phyloP scores from a whole-genome alignment of 2,888 invertebrate genomes.

The Synergus gifuensis region DNA sequence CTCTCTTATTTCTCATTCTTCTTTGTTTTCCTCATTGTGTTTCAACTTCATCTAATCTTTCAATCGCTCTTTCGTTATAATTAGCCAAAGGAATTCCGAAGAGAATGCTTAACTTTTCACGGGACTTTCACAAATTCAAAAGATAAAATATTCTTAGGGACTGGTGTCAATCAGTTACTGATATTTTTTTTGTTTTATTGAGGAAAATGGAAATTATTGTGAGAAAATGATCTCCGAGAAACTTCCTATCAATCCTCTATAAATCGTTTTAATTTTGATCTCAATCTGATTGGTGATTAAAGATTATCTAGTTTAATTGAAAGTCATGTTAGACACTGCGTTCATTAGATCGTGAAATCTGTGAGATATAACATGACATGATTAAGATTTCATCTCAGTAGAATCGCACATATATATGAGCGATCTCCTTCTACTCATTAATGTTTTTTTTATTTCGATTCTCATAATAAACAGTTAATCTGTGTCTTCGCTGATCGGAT shows the following conservation, averaged over 20 bases:
- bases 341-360: constrained; percentile 10
- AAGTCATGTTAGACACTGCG: constrained; percentile 11
- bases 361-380: constrained; percentile 4
- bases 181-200: too few relatives aligned
- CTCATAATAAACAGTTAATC: constrained; percentile 33
- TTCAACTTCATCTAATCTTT: constrained; percentile 44
- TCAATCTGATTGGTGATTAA: not conserved
- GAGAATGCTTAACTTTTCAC: not conserved
- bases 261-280: not conserved
- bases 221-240: too few relatives aligned
- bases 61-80: constrained; percentile 19
- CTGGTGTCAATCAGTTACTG: too few relatives aligned
- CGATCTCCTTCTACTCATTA: constrained; percentile 1
- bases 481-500: constrained; percentile 5
- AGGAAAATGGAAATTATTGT: too few relatives aligned
- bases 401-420: not conserved
- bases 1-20: constrained; percentile 37
- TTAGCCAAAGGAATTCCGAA: constrained; percentile 32
- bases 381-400: not conserved
- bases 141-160: not conserved
- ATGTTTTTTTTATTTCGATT: not conserved
- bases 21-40: constrained; percentile 22
- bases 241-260: not conserved
- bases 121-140: not conserved
- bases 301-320: constrained; percentile 14